These are phyloP conservation scores for Lethenteron camtschaticum DNA, from an alignment of 2,113 vertebrate genomes.

Conservation along the genomic window DNA sequence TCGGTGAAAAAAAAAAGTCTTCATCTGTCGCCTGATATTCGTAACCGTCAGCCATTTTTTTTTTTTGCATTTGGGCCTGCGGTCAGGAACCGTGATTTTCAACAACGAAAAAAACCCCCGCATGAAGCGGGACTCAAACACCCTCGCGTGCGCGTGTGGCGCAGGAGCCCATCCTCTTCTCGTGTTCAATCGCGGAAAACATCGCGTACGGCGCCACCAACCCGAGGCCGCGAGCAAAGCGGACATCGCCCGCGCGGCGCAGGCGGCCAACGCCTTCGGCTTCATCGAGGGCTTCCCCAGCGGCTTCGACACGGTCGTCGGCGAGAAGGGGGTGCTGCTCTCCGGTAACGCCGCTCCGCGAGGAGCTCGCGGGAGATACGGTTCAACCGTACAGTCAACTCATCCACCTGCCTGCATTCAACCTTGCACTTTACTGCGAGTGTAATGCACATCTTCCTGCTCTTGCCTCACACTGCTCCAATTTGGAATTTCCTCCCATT, in stretches of 20 bases:
- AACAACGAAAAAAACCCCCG: too few relatives aligned
- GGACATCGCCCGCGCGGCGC: conserved; percentile 48
- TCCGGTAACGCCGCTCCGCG: conserved; percentile 34
- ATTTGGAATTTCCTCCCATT: too few relatives aligned
- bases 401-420: too few relatives aligned
- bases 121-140: too few relatives aligned
- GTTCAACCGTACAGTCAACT: too few relatives aligned
- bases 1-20: neutral
- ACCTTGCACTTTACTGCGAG: too few relatives aligned
- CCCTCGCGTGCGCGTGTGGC: neutral
- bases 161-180: conserved; percentile 82
- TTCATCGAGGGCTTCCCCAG: conserved; percentile 63
- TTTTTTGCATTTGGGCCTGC: conserved; percentile 7
- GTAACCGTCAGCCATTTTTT: neutral
- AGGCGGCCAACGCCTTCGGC: conserved; percentile 49
- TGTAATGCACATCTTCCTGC: too few relatives aligned
- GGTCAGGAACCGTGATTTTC: too few relatives aligned
- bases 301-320: conserved; percentile 65
- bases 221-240: conserved; percentile 31
- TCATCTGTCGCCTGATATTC: neutral
- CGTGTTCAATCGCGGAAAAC: conserved; percentile 81
- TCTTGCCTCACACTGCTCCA: too few relatives aligned
- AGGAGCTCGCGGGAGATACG: too few relatives aligned
- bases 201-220: conserved; percentile 67
- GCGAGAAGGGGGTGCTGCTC: conserved; percentile 76